These are phyloP conservation scores for Malacosoma neustria DNA, from an alignment of 2,888 invertebrate genomes.

Conservation along the genomic window DNA sequence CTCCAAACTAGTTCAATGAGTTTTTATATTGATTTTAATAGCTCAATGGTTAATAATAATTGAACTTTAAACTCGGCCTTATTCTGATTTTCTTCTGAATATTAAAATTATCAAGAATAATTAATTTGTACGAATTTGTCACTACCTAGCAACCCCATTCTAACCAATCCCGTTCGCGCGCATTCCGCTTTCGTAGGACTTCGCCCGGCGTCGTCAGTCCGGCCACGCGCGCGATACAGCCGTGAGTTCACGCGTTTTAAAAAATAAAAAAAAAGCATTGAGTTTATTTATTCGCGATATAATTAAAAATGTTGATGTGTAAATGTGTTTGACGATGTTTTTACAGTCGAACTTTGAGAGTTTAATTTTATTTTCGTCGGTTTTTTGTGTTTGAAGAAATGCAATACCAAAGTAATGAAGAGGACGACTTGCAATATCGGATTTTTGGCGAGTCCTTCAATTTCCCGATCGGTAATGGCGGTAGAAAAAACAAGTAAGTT, in stretches of 20 bases:
- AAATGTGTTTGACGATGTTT: conserved; percentile 43
- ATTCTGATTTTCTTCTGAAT: too few relatives aligned
- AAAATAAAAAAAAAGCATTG: conserved; percentile 16
- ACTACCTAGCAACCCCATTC: conserved; percentile 26
- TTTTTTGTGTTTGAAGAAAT: conserved; percentile 56
- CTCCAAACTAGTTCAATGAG: too few relatives aligned
- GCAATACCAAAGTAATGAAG: conserved; percentile 70
- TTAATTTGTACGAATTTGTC: too few relatives aligned
- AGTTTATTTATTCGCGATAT: conserved; percentile 9
- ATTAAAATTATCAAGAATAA: too few relatives aligned
- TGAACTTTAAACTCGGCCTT: too few relatives aligned
- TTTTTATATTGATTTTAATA: too few relatives aligned
- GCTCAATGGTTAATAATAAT: too few relatives aligned
- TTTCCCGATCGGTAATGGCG: conserved; percentile 39
- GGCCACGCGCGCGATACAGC: conserved; percentile 52
- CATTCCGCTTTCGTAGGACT: conserved; percentile 9
- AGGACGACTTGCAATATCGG: conserved; percentile 69
- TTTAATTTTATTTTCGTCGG: conserved; percentile 44
- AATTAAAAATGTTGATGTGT: conserved; percentile 4
- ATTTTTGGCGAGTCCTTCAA: conserved; percentile 70
- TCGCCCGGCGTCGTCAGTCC: conserved; percentile 33
- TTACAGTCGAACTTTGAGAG: conserved; percentile 51
- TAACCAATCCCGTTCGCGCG: conserved; percentile 12
- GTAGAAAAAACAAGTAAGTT: conserved; percentile 59
- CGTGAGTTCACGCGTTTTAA: conserved; percentile 34